phyloP scores from a whole-genome alignment of 2,888 invertebrate genomes.

The Spisula subtruncata region DNA sequence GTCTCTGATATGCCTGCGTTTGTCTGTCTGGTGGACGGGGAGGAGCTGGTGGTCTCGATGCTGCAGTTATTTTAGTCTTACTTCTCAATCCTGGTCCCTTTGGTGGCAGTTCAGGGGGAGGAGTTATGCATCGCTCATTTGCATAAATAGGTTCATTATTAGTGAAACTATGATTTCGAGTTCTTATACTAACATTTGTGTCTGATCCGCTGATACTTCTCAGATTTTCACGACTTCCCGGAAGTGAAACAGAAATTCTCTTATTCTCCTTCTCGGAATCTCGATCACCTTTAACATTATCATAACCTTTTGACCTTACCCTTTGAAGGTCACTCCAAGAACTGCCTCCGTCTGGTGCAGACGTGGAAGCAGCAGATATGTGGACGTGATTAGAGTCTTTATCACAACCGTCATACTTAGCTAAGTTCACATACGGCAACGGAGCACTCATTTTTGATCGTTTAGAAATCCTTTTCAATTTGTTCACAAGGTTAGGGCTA shows the following conservation, averaged over 20 bases:
- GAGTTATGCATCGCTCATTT: conserved; percentile 76
- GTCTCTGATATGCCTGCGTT: conserved; percentile 29
- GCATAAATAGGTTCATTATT: conserved; percentile 81
- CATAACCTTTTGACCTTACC: conserved; percentile 69
- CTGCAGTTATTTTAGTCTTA: conserved; percentile 59
- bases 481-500: conserved; percentile 79
- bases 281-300: conserved; percentile 57
- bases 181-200: conserved; percentile 50
- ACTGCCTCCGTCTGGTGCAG: conserved; percentile 64
- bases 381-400: conserved; percentile 77
- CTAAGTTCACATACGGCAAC: conserved; percentile 83
- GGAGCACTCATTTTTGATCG: conserved; percentile 80
- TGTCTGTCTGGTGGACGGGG: conserved; percentile 65
- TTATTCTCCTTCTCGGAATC: conserved; percentile 65
- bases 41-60: conserved; percentile 64
- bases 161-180: conserved; percentile 33
- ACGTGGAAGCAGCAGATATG: conserved; percentile 71
- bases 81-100: conserved; percentile 81
- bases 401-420: conserved; percentile 80
- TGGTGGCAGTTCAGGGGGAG: conserved; percentile 83
- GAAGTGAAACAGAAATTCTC: conserved; percentile 62
- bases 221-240: conserved; percentile 69
- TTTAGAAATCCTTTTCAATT: conserved; percentile 78
- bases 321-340: conserved; percentile 46
- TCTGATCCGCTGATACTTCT: conserved; percentile 66